phyloP scores from a whole-genome alignment of 2,113 vertebrate genomes.

The Sinocyclocheilus anophthalmus region DNA sequence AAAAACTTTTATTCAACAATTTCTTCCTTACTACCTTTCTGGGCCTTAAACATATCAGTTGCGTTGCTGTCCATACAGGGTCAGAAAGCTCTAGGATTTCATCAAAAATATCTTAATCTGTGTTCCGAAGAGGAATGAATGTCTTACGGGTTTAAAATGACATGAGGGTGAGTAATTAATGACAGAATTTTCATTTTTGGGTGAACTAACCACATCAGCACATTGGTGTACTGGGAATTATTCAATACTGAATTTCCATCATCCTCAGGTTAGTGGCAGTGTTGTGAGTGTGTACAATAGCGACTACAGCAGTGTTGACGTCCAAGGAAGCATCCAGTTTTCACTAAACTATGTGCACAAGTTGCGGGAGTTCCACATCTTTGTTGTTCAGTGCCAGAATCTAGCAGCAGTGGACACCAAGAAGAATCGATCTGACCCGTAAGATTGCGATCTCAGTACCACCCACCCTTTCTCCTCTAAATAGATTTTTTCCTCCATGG shows the following conservation, averaged over 20 bases:
- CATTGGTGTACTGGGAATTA: background rate
- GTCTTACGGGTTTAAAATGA: too few relatives aligned
- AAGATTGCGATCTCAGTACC: conserved; percentile 62
- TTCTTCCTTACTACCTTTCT: too few relatives aligned
- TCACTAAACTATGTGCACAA: conserved; percentile 89
- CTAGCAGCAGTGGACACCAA: conserved; percentile 87
- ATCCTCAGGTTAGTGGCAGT: conserved; percentile 85
- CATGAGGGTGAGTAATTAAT: too few relatives aligned
- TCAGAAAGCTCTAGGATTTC: too few relatives aligned
- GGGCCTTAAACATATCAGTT: too few relatives aligned
- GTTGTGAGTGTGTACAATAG: conserved; percentile 89
- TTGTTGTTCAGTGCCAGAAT: conserved; percentile 86
- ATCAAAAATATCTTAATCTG: background rate
- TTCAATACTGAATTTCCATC: background rate
- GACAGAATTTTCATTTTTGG: too few relatives aligned
- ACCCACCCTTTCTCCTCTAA: background rate
- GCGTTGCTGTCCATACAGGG: too few relatives aligned
- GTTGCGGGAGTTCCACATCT: conserved; percentile 89
- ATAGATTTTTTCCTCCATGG: background rate
- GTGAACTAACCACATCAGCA: background rate
- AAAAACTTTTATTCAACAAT: too few relatives aligned
- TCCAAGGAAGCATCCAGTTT: conserved; percentile 91
- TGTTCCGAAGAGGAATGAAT: too few relatives aligned
- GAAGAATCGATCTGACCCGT: conserved; percentile 92
- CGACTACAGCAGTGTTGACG: conserved; percentile 86